Evolutionary conservation across 2,797 vertebrate species (phyloP), one percentile per base, ranked within the genome.

Genomic region (Sitta carolinensis): DNA sequence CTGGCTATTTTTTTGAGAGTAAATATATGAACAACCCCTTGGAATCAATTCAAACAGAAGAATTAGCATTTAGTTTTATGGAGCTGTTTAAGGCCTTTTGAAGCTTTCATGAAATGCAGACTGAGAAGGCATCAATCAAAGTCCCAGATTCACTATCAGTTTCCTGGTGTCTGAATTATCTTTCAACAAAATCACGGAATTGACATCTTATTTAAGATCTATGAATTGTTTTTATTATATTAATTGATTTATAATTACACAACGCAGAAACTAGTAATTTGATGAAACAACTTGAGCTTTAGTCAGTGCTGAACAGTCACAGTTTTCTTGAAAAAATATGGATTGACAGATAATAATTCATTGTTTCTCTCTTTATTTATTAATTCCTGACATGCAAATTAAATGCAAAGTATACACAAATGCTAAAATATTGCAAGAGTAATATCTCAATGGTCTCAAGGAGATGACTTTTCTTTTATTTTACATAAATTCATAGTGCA

Each of bases 161-260:
- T 78, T 90, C 63, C 14, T 34, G 32, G 10, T 76, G 21, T 76
- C 55, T 84, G 77, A 90, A 76, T 68, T 81, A 76, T 1, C 10
- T 34, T 47, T 91, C 38, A 89, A 61, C 12, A 4, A 50, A 89
- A 26, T 87, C 5, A 7, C 36, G 20, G 89, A 93, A 89, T 19
- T 50, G 23, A 26, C 11, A 61, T 67, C 92, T 89, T 87, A 61
- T 87, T 87, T 89, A 50, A 82, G 52, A 79, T 91, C 17, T 70
- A 50, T 27, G 47, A 74, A 66, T 62, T 67, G 9, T 26, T 88
- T 89, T 73, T 82, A 66, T 86, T 81, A 62, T 52, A 7, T 54
- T 90, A 92, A 72, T 68, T 70, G 43, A 89, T 90, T 73, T 76
- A 63, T 70, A 90, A 90, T 84, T 87, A 29, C 48, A n/a, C 38